phyloP scores from a whole-genome alignment of 2,797 vertebrate species.

The Notolepis coatsorum region DNA sequence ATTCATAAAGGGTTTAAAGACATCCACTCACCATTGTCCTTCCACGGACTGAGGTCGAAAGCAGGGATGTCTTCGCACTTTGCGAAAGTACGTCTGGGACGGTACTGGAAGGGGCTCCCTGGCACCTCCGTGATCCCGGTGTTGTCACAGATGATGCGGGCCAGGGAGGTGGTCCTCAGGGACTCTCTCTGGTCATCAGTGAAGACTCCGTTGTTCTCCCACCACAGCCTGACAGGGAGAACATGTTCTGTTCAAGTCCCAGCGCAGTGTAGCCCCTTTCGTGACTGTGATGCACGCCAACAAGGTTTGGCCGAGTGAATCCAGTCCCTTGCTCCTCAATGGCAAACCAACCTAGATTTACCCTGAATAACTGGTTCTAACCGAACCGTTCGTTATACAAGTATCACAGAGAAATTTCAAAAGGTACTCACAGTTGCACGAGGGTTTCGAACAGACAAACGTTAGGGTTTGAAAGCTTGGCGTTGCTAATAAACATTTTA shows the following conservation, averaged over 20 bases:
- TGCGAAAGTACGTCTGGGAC: constrained; percentile 74
- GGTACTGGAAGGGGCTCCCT: constrained; percentile 75
- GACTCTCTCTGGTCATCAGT: constrained; percentile 73
- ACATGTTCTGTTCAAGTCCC: background rate
- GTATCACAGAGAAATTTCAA: no score
- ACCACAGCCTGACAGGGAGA: constrained; percentile 87
- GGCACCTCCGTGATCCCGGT: constrained; percentile 85
- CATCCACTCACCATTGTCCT: constrained; percentile 53
- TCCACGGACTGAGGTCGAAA: constrained; percentile 84
- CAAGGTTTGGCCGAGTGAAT: no score
- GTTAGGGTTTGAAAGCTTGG: no score
- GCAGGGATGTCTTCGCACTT: constrained; percentile 69
- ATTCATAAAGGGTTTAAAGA: background rate
- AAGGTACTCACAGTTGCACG: no score
- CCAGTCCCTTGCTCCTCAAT: no score
- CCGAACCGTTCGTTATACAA: no score
- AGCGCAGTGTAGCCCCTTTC: no score
- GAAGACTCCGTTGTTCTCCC: constrained; percentile 87
- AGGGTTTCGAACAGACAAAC: no score
- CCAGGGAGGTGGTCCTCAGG: constrained; percentile 76
- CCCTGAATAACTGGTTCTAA: no score
- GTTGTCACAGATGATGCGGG: constrained; percentile 89
- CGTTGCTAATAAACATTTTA: no score
- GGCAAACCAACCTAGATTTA: no score
- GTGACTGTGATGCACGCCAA: no score